Evolutionary conservation across 2,113 vertebrate genomes (phyloP), one percentile per base, ranked within the genome.

Genomic region (Mastomys coucha): DNA sequence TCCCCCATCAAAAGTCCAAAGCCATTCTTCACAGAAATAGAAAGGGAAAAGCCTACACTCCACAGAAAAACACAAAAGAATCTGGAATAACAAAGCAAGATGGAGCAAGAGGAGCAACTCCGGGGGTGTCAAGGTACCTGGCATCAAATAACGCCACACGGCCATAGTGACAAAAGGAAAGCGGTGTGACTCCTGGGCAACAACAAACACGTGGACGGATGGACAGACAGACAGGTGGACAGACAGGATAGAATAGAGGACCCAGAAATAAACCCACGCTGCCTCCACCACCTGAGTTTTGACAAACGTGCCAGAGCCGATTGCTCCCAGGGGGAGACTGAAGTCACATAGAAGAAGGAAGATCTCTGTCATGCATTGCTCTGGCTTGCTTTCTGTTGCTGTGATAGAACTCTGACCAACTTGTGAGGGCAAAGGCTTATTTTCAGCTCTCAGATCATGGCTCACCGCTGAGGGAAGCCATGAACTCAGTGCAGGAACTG

Each of bases 161-260:
- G 16, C 31, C 73, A 51, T 13, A 24, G 70, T 12, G 33, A 33
- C 51, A 75, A 60, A 58, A n/a, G n/a, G 24, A 20, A 28, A 58
- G 10, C 58, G 13, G 17, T 2, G 17, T 36, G 53, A 28, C 20
- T 13, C 4, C 42, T 9, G 24, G 7, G 39, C 56, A 31, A 60
- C 36, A 28, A 56, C 36, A 20, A 19, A n/a, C 28, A 1, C 11
- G 1, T 1, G 26, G 28, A 67, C 1, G 4, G 63, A 31, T 4
- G 4, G 65, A 67, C 1, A 1, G 65, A 67, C 1, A 1, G 20
- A 63, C 22, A 7, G 60, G 10, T 3, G 24, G 63, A 65, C 20
- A 3, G 63, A 65, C 24, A 7, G 63, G 7, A 42, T 6, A 53
- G 33, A 63, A 63, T 31, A 39, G 87, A 89, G 7, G 87, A 42